phyloP scores from a whole-genome alignment of 1,140 invertebrate genomes.

The Drosophila dunni region DNA sequence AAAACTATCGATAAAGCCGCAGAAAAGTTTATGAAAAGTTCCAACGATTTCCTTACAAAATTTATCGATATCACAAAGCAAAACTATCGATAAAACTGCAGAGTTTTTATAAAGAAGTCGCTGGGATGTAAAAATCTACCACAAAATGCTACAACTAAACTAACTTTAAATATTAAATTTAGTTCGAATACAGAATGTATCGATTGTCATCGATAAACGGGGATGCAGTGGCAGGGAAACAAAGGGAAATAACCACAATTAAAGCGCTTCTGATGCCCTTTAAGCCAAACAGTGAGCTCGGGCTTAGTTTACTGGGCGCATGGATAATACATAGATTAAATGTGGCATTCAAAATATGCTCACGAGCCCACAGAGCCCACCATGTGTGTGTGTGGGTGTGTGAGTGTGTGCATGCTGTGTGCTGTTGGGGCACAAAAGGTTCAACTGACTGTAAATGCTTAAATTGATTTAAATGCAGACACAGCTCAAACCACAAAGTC shows the following conservation, averaged over 20 bases:
- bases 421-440: constrained; percentile 67
- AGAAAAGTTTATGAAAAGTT: too few relatives aligned
- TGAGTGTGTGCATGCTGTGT: constrained; percentile 51
- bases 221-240: neutral
- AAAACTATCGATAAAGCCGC: too few relatives aligned
- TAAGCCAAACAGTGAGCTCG: constrained; percentile 5
- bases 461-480: constrained; percentile 82
- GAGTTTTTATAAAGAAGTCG: too few relatives aligned
- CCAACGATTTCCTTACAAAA: too few relatives aligned
- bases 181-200: neutral
- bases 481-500: constrained; percentile 57
- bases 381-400: constrained; percentile 26
- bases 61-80: too few relatives aligned
- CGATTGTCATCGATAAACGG: neutral
- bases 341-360: constrained; percentile 13
- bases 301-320: constrained; percentile 21
- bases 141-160: too few relatives aligned
- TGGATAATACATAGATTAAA: constrained; percentile 6
- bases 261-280: neutral
- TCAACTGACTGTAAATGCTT: constrained; percentile 82
- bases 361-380: constrained; percentile 24
- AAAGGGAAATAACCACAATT: neutral
- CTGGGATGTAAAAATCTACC: too few relatives aligned
- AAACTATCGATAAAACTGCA: too few relatives aligned
- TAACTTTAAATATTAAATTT: too few relatives aligned